Percentiles rank a stretch among this genome's conserved stretches.
phyloP scores from a whole-genome alignment of 1,140 invertebrate genomes.

The Sycobia sp. region DNA sequence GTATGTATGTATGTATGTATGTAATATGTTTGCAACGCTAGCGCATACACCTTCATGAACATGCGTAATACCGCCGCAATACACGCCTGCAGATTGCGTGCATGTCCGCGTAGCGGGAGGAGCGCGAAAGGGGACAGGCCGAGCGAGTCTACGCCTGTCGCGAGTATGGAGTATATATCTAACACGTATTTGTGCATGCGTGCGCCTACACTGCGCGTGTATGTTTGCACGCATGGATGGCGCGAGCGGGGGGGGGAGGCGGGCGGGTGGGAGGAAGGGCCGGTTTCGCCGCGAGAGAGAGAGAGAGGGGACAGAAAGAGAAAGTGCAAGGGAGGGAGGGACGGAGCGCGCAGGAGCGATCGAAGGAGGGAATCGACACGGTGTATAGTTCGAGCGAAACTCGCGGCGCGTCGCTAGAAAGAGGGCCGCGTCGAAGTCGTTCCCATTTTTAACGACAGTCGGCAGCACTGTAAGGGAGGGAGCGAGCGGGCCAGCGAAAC shows the following conservation, averaged over 20 bases:
- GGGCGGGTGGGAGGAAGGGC: constrained; percentile 11
- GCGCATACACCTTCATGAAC: background rate
- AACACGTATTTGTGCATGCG: background rate
- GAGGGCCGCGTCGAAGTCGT: constrained; percentile 22
- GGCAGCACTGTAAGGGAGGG: constrained; percentile 56
- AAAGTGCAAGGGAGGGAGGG: no score
- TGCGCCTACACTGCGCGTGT: background rate
- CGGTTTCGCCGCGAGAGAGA: background rate
- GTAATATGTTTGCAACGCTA: background rate
- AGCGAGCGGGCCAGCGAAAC: no score
- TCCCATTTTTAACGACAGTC: constrained; percentile 45
- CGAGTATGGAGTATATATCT: no score
- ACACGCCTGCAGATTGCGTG: constrained; percentile 1
- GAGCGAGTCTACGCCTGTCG: no score
- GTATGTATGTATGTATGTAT: no score
- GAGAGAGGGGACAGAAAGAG: no score
- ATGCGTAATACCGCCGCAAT: no score
- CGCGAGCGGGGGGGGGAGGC: background rate
- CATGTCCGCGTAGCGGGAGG: background rate
- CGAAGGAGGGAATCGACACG: constrained; percentile 24
- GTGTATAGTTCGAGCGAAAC: constrained; percentile 38
- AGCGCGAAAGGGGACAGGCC: background rate
- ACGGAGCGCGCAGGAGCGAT: constrained; percentile 7
- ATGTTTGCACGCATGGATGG: background rate
- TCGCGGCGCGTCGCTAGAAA: constrained; percentile 39